Percentiles rank a stretch among this genome's conserved stretches.
phyloP scores from a whole-genome alignment of 2,113 vertebrate genomes.

The Grallaria varia region DNA sequence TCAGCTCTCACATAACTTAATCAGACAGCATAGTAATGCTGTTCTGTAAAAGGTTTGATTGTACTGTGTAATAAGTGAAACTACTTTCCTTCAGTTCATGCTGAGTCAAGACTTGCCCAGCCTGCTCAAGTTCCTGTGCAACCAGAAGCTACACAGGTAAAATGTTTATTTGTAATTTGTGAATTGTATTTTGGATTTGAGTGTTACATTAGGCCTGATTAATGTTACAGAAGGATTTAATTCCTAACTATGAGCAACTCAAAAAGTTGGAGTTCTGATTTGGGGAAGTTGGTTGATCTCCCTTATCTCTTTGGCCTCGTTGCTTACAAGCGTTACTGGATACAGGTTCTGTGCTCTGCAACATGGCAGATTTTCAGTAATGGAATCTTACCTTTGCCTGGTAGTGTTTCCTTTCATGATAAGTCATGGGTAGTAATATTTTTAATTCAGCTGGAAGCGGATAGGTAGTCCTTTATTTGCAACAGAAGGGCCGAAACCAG shows the following conservation, averaged over 20 bases:
- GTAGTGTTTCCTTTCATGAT: neutral
- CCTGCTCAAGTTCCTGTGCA: conserved; percentile 83
- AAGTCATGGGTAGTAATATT: neutral
- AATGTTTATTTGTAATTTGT: neutral
- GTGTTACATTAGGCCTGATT: neutral
- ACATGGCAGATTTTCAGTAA: neutral
- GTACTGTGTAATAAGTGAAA: neutral
- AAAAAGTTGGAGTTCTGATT: neutral
- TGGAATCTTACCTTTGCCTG: neutral
- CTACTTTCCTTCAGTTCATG: conserved; percentile 76
- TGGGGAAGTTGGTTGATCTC: neutral
- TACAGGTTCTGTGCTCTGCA: neutral
- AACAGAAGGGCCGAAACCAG: neutral
- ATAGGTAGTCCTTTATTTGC: neutral
- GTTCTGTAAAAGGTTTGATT: neutral
- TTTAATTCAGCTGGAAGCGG: neutral
- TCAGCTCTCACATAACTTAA: neutral
- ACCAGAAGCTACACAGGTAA: conserved; percentile 89
- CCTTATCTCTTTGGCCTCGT: neutral
- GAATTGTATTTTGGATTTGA: neutral
- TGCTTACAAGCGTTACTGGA: rapidly evolving
- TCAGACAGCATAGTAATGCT: neutral
- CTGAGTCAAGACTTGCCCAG: conserved; percentile 89
- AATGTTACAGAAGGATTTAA: neutral
- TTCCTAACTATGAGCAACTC: neutral